Evolutionary conservation across 2,113 vertebrate genomes (phyloP).

Genomic region (Picathartes gymnocephalus): DNA sequence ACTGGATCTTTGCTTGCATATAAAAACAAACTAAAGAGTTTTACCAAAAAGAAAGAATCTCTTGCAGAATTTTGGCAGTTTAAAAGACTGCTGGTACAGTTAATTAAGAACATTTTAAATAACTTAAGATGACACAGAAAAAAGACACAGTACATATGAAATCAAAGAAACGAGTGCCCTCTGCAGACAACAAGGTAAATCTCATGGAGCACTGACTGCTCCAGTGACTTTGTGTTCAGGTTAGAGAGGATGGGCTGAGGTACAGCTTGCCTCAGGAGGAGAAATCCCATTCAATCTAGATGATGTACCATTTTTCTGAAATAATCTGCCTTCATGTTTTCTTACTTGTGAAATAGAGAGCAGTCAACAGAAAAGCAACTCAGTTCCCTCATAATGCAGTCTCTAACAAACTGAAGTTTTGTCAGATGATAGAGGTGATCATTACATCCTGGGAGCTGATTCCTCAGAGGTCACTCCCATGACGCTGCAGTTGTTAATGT

Average conservation of each 20-base stretch:
- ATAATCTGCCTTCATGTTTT: not conserved
- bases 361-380: not conserved
- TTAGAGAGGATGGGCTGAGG: not conserved
- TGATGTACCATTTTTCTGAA: not conserved
- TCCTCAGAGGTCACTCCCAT: not conserved
- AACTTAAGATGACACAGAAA: not conserved
- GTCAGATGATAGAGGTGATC: not conserved
- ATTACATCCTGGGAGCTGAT: not conserved
- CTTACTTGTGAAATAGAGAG: not conserved
- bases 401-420: not conserved
- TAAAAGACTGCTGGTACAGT: not conserved
- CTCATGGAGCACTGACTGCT: not conserved
- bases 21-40: not conserved
- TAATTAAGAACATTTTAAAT: not conserved
- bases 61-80: not conserved
- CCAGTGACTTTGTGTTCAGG: not conserved
- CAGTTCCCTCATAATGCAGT: not conserved
- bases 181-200: not conserved
- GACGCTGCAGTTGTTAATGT: rapidly evolving
- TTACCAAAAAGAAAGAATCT: not conserved
- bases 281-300: not conserved
- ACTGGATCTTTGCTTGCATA: not conserved
- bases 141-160: not conserved
- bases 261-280: not conserved
- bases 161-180: not conserved